A percentile compares a stretch with the other conserved stretches of the same genome.
These are phyloP conservation scores for Umimayanthus chanpuru DNA, from an alignment of 92 coral and sea anemone genomes.

Conservation along the genomic window DNA sequence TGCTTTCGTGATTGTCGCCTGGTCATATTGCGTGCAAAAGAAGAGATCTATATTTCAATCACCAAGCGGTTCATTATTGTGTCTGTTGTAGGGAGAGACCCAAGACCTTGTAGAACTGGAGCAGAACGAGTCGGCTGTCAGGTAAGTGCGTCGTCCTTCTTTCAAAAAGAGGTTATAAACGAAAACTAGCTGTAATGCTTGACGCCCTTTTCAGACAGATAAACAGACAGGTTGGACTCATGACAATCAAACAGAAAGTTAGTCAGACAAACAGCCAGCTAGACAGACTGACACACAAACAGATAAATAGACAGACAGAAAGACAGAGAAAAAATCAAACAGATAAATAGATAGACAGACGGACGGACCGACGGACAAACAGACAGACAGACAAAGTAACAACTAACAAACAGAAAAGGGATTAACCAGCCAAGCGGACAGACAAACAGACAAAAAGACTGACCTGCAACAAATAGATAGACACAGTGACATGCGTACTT, in stretches of 20 bases:
- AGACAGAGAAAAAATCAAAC: neutral
- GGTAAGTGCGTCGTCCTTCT: constrained; percentile 51
- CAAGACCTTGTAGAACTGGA: constrained; percentile 85
- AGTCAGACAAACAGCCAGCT: neutral
- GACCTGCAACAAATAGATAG: too few relatives aligned
- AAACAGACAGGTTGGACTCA: too few relatives aligned
- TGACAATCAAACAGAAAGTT: too few relatives aligned
- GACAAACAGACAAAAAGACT: too few relatives aligned
- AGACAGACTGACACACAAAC: neutral
- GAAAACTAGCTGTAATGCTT: neutral
- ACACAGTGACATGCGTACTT: too few relatives aligned
- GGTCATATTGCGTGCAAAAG: neutral
- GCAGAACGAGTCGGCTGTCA: constrained; percentile 96
- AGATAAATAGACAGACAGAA: neutral
- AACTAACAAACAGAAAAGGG: neutral
- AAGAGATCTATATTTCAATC: too few relatives aligned
- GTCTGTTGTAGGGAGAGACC: constrained; percentile 83
- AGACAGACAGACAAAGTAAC: too few relatives aligned
- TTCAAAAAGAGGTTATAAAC: neutral
- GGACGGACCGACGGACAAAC: too few relatives aligned
- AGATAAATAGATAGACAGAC: neutral
- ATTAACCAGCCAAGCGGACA: too few relatives aligned
- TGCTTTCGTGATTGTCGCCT: too few relatives aligned
- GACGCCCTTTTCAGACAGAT: too few relatives aligned
- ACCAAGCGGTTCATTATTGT: too few relatives aligned